A percentile compares a stretch with the other conserved stretches of the same genome.
Conservation (phyloP, 2,113 vertebrate genomes). For the Cyprinodon brontotheroides region DNA sequence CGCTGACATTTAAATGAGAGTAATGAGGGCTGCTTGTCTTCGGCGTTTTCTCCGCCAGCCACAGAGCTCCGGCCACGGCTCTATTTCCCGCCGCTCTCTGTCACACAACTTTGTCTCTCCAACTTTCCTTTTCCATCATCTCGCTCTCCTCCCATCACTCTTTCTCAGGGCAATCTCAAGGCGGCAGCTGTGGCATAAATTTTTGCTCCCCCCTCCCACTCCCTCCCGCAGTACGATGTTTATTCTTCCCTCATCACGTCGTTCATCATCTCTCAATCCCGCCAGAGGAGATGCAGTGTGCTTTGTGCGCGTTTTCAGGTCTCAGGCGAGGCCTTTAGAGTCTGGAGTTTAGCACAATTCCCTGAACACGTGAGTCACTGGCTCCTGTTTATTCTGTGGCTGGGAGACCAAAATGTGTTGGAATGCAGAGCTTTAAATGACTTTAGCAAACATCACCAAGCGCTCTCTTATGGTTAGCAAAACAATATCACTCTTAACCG, state of each 20-base stretch:
- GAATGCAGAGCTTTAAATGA: conserved; percentile 11
- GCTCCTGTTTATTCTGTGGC: conserved; percentile 44
- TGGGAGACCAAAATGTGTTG: conserved; percentile 22
- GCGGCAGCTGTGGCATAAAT: conserved; percentile 23
- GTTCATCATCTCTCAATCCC: conserved; percentile 46
- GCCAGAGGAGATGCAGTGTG: conserved; percentile 34
- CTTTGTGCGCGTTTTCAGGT: conserved; percentile 33
- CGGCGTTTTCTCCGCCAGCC: conserved; percentile 10
- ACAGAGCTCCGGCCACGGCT: neutral
- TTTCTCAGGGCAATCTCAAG: conserved; percentile 10
- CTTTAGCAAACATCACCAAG: neutral
- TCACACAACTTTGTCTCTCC: conserved; percentile 8
- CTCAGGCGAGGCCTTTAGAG: conserved; percentile 19
- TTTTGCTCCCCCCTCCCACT: conserved; percentile 32
- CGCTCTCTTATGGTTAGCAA: no score
- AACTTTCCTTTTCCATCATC: conserved; percentile 13
- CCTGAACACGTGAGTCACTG: conserved; percentile 43
- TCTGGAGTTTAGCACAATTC: conserved; percentile 24
- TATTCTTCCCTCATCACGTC: conserved; percentile 39
- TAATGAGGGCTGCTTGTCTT: conserved; percentile 69
- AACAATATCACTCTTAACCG: neutral
- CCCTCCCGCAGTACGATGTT: conserved; percentile 26
- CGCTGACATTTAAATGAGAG: conserved; percentile 72
- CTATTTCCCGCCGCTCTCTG: conserved; percentile 8
- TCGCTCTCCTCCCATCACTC: conserved; percentile 22